These are phyloP conservation scores for Pyralis farinalis DNA, from an alignment of 2,888 invertebrate species.

Conservation along the genomic window DNA sequence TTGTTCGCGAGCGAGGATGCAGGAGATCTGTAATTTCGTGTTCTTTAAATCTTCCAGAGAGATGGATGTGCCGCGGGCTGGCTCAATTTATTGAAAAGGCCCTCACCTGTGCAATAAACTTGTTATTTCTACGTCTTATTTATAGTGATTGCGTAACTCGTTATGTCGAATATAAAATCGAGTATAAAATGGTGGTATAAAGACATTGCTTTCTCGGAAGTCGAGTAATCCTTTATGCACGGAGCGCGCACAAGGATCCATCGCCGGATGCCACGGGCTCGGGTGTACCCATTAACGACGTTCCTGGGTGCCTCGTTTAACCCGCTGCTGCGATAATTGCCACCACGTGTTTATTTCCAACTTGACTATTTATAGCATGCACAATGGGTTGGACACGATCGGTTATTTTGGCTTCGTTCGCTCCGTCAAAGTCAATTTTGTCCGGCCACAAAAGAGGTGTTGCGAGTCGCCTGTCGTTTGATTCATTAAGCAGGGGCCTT, in stretches of 20 bases:
- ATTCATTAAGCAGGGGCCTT: slow-evolving; percentile 73
- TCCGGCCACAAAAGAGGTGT: slow-evolving; percentile 72
- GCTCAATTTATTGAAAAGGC: slow-evolving; percentile 38
- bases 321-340: slow-evolving; percentile 78
- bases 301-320: slow-evolving; percentile 77
- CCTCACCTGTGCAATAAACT: slow-evolving; percentile 24
- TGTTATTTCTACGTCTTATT: slow-evolving; percentile 42
- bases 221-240: slow-evolving; percentile 49
- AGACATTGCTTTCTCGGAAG: slow-evolving; percentile 53
- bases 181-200: slow-evolving; percentile 38
- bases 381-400: slow-evolving; percentile 79
- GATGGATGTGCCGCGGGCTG: slow-evolving; percentile 26
- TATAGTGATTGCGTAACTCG: slow-evolving; percentile 44
- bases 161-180: slow-evolving; percentile 36
- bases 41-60: slow-evolving; percentile 35
- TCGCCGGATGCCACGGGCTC: slow-evolving; percentile 57
- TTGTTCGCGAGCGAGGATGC: slow-evolving; percentile 24
- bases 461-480: slow-evolving; percentile 72
- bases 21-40: slow-evolving; percentile 21
- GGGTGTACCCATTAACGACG: slow-evolving; percentile 73
- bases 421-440: slow-evolving; percentile 74
- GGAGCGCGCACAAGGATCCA: slow-evolving; percentile 40
- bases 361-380: slow-evolving; percentile 73
- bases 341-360: slow-evolving; percentile 79
- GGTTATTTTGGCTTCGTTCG: slow-evolving; percentile 70